Percentiles rank a stretch among this genome's conserved stretches.
Conservation (phyloP, 2,113 vertebrate species). For the Dasyornis broadbenti region DNA sequence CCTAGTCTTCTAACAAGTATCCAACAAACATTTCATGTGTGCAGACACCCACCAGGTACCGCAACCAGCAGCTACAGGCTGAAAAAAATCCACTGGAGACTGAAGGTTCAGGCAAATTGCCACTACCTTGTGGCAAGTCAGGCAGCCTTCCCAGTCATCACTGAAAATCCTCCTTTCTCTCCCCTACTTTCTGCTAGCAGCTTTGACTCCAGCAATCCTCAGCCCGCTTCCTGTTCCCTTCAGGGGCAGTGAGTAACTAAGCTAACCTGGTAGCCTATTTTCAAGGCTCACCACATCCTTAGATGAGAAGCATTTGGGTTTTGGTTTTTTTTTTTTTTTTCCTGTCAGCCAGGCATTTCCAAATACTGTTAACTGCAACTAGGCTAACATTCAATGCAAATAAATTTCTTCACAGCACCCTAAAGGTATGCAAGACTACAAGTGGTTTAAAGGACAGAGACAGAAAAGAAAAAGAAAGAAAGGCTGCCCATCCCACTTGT, state of each 20-base stretch:
- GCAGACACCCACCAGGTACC: not conserved
- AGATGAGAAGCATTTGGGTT: not conserved
- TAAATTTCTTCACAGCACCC: not conserved
- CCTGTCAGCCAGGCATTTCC: not conserved
- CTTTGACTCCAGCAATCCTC: not conserved
- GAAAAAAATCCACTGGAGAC: not conserved
- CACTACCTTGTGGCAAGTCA: not conserved
- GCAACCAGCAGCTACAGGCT: not conserved
- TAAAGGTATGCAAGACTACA: not conserved
- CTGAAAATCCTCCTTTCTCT: not conserved
- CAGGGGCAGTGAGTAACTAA: not conserved
- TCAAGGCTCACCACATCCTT: constrained; percentile 46
- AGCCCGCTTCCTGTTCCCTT: not conserved
- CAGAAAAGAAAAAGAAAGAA: not conserved
- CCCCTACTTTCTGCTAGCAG: not conserved
- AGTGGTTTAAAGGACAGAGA: not conserved
- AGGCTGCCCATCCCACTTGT: not conserved
- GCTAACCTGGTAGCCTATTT: not conserved
- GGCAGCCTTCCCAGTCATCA: not conserved
- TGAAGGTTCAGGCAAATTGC: not conserved
- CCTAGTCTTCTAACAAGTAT: not conserved
- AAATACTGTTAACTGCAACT: constrained; percentile 21
- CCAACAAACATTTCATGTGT: not conserved
- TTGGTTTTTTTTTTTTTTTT: not conserved
- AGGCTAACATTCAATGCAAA: not conserved